A percentile compares a stretch with the other conserved stretches of the same genome.
phyloP scores from a whole-genome alignment of 2,888 invertebrate genomes.

The Steinernema carpocapsae region DNA sequence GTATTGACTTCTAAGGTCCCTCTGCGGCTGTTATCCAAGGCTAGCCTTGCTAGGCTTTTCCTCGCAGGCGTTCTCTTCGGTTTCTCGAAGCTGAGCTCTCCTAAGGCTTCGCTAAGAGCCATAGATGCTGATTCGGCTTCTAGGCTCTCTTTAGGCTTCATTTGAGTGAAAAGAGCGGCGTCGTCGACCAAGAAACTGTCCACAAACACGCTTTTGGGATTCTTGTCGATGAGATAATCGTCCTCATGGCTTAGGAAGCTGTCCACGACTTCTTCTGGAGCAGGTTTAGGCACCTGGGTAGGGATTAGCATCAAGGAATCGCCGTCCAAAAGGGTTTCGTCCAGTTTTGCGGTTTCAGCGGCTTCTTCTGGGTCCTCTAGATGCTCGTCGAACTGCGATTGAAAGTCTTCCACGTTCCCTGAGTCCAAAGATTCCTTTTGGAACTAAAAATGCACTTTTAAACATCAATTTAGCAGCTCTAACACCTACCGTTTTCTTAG shows the following conservation, averaged over 20 bases:
- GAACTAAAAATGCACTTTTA: too few relatives aligned
- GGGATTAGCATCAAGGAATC: constrained; percentile 15
- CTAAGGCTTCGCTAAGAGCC: neutral
- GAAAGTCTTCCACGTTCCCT: neutral
- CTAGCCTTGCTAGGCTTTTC: neutral
- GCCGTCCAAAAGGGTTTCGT: neutral
- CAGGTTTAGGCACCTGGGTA: neutral
- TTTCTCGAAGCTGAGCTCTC: neutral
- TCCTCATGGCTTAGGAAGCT: neutral
- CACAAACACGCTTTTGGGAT: neutral
- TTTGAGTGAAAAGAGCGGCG: neutral
- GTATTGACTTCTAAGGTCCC: neutral
- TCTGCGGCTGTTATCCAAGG: constrained; percentile 8
- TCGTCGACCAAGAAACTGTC: constrained; percentile 15
- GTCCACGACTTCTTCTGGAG: neutral
- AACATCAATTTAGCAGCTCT: too few relatives aligned
- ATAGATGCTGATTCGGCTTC: neutral
- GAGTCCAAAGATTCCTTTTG: neutral
- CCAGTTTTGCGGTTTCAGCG: neutral
- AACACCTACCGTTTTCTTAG: neutral
- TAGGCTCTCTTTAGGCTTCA: neutral
- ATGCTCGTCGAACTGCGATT: neutral
- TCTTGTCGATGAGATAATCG: neutral
- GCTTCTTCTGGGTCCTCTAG: neutral
- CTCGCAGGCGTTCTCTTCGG: neutral